A percentile compares a stretch with the other conserved stretches of the same genome.
Evolutionary conservation across 2,113 vertebrate species (phyloP).

Genomic region (Sceloporus tristichus): DNA sequence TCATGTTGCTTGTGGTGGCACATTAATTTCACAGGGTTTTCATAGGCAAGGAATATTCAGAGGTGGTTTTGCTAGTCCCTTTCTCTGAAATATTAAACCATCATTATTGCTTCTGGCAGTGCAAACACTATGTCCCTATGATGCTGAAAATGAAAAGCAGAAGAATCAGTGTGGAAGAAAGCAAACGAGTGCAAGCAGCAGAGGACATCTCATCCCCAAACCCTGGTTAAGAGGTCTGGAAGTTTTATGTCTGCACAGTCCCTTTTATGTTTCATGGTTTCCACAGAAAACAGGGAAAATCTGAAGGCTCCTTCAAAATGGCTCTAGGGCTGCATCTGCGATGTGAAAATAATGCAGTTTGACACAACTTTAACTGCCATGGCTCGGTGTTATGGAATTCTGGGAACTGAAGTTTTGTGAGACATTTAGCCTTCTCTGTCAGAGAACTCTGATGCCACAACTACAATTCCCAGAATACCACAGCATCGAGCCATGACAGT

Average conservation of each 20-base stretch:
- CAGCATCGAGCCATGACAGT: no score
- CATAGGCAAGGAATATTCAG: no score
- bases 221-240: neutral
- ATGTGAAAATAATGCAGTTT: neutral
- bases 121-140: neutral
- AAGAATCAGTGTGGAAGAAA: neutral
- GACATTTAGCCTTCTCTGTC: no score
- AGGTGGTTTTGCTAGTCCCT: no score
- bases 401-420: no score
- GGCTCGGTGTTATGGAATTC: no score
- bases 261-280: neutral
- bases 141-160: neutral
- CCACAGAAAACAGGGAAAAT: neutral
- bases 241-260: neutral
- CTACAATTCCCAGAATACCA: no score
- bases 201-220: neutral
- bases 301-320: slow-evolving; percentile 17
- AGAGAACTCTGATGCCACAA: no score
- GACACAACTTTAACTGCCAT: no score
- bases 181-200: neutral
- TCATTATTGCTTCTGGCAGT: neutral
- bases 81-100: neutral
- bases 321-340: neutral
- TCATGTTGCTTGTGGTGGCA: no score
- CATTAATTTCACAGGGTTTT: no score